Percentiles rank a stretch among this genome's conserved stretches.
Evolutionary conservation across 2,113 vertebrate species (phyloP).

Genomic region (Cavia porcellus): DNA sequence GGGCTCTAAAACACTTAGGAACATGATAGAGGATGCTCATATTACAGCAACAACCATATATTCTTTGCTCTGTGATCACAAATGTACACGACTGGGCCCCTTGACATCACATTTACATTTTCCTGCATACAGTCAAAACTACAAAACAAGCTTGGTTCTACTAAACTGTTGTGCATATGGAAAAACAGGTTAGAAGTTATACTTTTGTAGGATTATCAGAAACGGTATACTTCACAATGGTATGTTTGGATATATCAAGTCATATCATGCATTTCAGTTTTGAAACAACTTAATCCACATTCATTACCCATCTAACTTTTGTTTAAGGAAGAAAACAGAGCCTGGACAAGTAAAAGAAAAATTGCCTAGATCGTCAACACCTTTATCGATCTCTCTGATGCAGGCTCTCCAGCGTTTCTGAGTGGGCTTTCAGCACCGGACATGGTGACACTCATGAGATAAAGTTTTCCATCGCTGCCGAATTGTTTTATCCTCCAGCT

Average conservation of each 20-base stretch:
- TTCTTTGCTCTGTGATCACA: conserved; percentile 55
- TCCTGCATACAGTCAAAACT: not conserved
- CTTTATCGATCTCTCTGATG: not conserved
- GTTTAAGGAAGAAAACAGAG: not conserved
- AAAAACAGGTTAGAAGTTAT: not conserved
- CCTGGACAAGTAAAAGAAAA: not conserved
- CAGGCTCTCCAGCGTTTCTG: not conserved
- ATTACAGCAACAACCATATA: conserved; percentile 75
- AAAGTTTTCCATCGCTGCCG: not conserved
- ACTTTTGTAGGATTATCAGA: conserved; percentile 7
- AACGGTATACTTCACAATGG: not conserved
- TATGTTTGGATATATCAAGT: not conserved
- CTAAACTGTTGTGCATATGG: not conserved
- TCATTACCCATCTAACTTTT: not conserved
- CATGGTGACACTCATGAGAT: not conserved
- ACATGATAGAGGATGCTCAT: conserved; percentile 62
- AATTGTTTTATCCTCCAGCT: not conserved
- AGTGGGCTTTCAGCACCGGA: not conserved
- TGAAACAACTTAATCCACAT: not conserved
- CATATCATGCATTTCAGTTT: not conserved
- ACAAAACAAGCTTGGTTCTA: not conserved
- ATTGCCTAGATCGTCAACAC: not conserved
- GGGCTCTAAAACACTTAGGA: conserved; percentile 73
- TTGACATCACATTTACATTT: not conserved
- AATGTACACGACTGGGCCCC: not conserved